Conservation (phyloP, 2,888 invertebrate genomes). For the Eurytoma adleriae region DNA sequence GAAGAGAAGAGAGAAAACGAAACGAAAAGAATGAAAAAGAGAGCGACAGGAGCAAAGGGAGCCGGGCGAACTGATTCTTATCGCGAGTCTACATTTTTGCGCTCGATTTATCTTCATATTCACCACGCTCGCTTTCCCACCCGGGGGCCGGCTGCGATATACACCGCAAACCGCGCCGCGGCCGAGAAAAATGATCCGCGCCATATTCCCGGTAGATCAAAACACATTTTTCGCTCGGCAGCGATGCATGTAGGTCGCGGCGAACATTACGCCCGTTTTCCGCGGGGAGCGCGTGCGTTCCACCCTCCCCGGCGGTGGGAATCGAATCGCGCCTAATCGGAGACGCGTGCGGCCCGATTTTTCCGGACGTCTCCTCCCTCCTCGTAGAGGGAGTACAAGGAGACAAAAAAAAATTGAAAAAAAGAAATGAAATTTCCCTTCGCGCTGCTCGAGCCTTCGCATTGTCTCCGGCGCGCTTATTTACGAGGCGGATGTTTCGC, state of each 20-base stretch:
- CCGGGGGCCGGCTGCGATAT: background rate
- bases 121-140: conserved; percentile 10
- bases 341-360: conserved; percentile 4
- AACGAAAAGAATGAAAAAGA: conserved; percentile 34
- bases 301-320: background rate
- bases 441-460: too few species aligned
- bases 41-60: conserved; percentile 3
- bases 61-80: conserved; percentile 49
- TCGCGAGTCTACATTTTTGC: conserved; percentile 49
- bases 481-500: conserved; percentile 33
- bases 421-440: background rate
- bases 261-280: conserved; percentile 30
- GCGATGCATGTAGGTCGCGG: conserved; percentile 44
- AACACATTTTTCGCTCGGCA: conserved; percentile 2
- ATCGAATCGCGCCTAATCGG: conserved; percentile 42
- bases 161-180: background rate
- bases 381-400: background rate
- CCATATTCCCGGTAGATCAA: conserved; percentile 37
- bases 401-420: conserved; percentile 17
- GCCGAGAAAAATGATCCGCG: conserved; percentile 42
- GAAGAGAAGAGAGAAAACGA: conserved; percentile 19
- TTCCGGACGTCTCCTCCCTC: background rate
- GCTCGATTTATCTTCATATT: conserved; percentile 55
- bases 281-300: conserved; percentile 9
- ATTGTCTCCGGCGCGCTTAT: conserved; percentile 7